Evolutionary conservation across 1,140 invertebrate species (phyloP), one percentile per base, ranked within the genome.

Genomic region (Drosophila seguyi): DNA sequence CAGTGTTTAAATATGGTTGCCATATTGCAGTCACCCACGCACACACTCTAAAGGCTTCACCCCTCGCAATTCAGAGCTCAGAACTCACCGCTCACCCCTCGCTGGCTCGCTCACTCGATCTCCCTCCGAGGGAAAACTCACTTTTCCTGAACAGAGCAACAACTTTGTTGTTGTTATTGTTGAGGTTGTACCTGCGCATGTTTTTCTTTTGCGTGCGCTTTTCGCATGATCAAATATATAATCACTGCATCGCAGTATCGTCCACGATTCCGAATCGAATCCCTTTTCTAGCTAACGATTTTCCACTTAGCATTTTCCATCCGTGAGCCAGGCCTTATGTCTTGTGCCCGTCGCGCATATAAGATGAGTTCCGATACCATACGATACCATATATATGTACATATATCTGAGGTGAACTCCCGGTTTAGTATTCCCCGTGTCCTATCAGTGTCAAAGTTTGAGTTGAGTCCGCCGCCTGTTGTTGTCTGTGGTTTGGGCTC

Each of bases 211-310:
- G 85, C 85, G 85, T 88, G 84, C 85, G 84, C 73, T 85, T 88
- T 88, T 88, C 85, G 84, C 84, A 88, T 88, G 81, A 88, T 88
- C 84, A 88, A 88, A 90, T 81, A 90, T 80, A 72, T 82, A 67
- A 74, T 81, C 48, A 73, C 52, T 53, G 52, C 69, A 63, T 41
- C 57, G 57, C 34, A 34, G 41, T 36, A 22, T 31, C 44, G 74
- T 59, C 69, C 77, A 66, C 75, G 75, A 67, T 68, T 72, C 36
- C 55, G 34, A 47, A 5, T 45, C 59, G 34, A 47, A 3, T 44
- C 48, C 50, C 25, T 36, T 22, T 81, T 31, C 58, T 7, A 53
- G 4, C 31, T 14, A 31, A 52, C 31, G 16, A 36, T 53, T 53
- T 53, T 53, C 34, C 52, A 53, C 52, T 53, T 53, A 53, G 52